Conservation (phyloP, 2,888 invertebrate genomes). For the Mesorhabditis spiculigera region DNA sequence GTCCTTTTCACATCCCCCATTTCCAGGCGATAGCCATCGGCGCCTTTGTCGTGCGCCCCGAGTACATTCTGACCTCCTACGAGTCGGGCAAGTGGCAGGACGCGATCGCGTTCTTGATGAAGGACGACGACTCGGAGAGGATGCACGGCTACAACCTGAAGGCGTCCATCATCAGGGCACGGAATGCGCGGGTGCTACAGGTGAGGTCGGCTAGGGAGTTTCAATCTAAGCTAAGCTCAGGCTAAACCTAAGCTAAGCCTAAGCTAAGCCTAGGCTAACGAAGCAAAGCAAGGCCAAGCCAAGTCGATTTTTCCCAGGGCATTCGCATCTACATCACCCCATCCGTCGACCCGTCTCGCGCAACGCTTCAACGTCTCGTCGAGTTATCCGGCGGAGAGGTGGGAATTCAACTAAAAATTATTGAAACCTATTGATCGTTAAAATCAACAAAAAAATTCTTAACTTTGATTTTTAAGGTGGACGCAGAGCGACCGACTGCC, state of each 20-base stretch:
- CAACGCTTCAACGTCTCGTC: constrained; percentile 76
- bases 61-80: neutral
- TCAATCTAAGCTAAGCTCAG: too few species aligned
- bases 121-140: constrained; percentile 76
- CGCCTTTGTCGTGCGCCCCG: neutral
- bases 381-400: constrained; percentile 82
- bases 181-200: constrained; percentile 73
- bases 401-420: constrained; percentile 43
- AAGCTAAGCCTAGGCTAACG: too few species aligned
- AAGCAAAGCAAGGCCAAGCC: too few species aligned
- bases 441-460: too few species aligned
- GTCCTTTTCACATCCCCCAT: too few species aligned
- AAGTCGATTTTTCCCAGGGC: constrained; percentile 65
- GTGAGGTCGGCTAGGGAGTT: constrained; percentile 47
- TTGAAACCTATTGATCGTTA: neutral
- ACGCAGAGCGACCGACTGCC: neutral
- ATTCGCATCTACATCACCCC: constrained; percentile 87
- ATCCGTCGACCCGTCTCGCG: constrained; percentile 76
- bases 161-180: constrained; percentile 73
- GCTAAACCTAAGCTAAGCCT: too few species aligned
- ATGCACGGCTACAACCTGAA: constrained; percentile 77
- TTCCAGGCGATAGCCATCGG: constrained; percentile 1
- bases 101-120: constrained; percentile 71
- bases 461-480: too few species aligned
- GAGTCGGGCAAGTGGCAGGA: neutral